Base-by-base conservation (phyloP, 2,113 vertebrate genomes). In the Cebidichthys violaceus region DNA sequence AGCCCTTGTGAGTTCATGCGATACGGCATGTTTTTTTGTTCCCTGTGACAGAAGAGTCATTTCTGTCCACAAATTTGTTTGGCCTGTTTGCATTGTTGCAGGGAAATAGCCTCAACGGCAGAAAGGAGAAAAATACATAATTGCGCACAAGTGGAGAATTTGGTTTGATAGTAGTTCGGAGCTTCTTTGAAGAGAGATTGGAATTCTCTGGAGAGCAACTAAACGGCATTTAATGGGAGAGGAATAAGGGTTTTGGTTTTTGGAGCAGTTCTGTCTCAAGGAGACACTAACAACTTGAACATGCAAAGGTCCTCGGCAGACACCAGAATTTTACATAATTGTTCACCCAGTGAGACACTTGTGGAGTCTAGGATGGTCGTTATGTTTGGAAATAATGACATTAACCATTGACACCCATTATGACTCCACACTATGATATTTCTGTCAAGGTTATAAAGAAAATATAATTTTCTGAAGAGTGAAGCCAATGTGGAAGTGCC, bases 191-290 rank as follows among this genome's bases (percentile, higher is more conserved):
- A 62, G 50, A 73, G 67, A 78, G 75, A 83, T 84, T 78, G 52
- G 6, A 37, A 75, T 70, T 55, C 75, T 72, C 75, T 60, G 18
- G 73, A n/a, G 60, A 35, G 55, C 88, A 66, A 79, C 70, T 60
- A 31, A 72, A 20, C 57, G 20, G 69, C n/a, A 27, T 69, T 91
- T 86, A 79, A 90, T 80, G 54, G 78, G 29, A 79, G 83, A 74
- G 41, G 80, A 71, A 66, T 47, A 29, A 79, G 37, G 61, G 74
- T 88, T 86, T 84, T 82, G 84, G 85, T 69, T 74, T 83, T 67
- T 52, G 54, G 60, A 78, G 70, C 37, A 10, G 35, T 65, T 62
- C 18, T 35, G 59, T 70, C 74, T 78, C 57, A 41, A 31, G 71
- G 54, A 27, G 68, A 59, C 45, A 50, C 62, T 33, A 76, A 72